Evolutionary conservation across 2,888 invertebrate genomes (phyloP), one percentile per base, ranked within the genome.

Genomic region (Orchesella flavescens): DNA sequence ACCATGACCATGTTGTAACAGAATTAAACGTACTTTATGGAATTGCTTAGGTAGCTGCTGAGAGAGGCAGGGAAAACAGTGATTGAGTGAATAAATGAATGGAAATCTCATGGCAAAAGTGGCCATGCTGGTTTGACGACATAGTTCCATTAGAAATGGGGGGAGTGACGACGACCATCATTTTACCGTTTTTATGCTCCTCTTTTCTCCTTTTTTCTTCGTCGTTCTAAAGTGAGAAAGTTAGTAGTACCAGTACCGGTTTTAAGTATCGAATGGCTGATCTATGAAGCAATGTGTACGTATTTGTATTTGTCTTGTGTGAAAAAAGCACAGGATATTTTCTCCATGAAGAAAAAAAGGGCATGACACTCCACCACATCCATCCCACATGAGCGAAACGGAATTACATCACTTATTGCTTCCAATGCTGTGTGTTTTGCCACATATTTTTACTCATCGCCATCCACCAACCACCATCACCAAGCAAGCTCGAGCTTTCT

Each of bases 91-190:
- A 17, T 43, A 21, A 4, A 75, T 24, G 34, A n/a, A 53, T 68
- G 19, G 15, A 49, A 9, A 17, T 44, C n/a, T 65, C 17, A 34
- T 65, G 19, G 59, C 59, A 73, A 59, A 69, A 77, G 77, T 69
- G 69, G 46, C 65, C 77, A 59, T 77, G 77, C 77, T 69, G 77
- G 46, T 46, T 61, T 69, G 69, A 68, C 69, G 61, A 69, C 69
- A 77, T n/a, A 61, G 61, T 77, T 77, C 77, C 77, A 77, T 77
- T 77, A 77, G 17, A 57, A 55, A 21, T 57, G 61, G 77, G 69
- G 61, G 61, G 77, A 77, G 77, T 77, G 77, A 77, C 77, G 77
- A 69, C 61, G 21, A 73, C 59, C 49, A 49, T 73, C 66, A 76
- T 76, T 66, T 68, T 68, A 68, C 57, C 76, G 68, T 57, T 57